These are phyloP conservation scores for Brachylomia viminalis DNA, from an alignment of 2,888 invertebrate genomes.

Conservation along the genomic window DNA sequence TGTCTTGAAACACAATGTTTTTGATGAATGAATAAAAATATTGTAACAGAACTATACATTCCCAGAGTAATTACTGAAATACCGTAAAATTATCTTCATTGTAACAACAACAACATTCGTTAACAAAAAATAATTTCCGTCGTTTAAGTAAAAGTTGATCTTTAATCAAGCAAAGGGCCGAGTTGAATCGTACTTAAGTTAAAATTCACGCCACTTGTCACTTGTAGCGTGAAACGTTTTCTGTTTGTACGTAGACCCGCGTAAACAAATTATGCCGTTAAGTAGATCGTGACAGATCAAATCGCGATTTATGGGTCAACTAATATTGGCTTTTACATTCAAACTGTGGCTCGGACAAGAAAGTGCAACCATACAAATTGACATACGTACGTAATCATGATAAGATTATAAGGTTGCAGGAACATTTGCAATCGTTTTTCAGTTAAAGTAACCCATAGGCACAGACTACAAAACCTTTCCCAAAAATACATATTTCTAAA, in stretches of 20 bases:
- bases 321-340: constrained; percentile 74
- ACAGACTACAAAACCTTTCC: background rate
- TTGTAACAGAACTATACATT: constrained; percentile 7
- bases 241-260: constrained; percentile 65
- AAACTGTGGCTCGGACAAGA: constrained; percentile 70
- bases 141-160: constrained; percentile 64
- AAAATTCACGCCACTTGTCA: constrained; percentile 72
- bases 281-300: constrained; percentile 88
- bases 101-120: constrained; percentile 17
- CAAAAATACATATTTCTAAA: background rate
- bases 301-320: constrained; percentile 85
- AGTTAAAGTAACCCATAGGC: background rate
- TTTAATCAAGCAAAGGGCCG: constrained; percentile 67
- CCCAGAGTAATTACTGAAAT: background rate
- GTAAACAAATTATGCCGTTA: constrained; percentile 76
- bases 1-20: background rate
- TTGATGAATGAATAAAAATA: constrained; percentile 5
- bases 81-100: constrained; percentile 39
- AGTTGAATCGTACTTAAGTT: constrained; percentile 63
- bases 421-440: background rate
- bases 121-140: constrained; percentile 36
- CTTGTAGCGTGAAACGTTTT: constrained; percentile 73
- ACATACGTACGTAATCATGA: constrained; percentile 27
- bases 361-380: constrained; percentile 65
- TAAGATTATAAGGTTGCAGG: background rate